Conservation (phyloP, 2,113 vertebrate genomes). For the Toxostoma redivivum region DNA sequence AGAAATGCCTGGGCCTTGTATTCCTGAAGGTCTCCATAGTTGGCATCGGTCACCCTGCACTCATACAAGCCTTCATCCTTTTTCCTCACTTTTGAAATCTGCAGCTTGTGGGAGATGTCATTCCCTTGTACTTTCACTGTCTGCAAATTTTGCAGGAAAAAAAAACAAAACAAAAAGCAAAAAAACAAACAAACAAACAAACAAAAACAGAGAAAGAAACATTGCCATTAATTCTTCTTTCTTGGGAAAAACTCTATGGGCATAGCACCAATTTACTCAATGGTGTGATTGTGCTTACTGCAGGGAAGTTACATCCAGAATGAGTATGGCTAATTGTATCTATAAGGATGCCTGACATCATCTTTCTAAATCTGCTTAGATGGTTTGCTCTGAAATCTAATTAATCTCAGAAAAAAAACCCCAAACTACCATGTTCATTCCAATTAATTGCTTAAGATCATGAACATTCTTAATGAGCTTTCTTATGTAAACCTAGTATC, state of each 20-base stretch:
- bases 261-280: neutral
- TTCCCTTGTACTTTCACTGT: constrained; percentile 97
- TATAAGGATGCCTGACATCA: neutral
- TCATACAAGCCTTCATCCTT: constrained; percentile 92
- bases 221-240: neutral
- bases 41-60: constrained; percentile 91
- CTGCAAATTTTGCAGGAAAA: constrained; percentile 71
- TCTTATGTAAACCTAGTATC: neutral
- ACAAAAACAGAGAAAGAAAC: neutral
- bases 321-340: neutral
- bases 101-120: constrained; percentile 97
- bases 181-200: neutral
- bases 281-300: constrained; percentile 9
- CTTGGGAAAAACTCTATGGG: neutral
- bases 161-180: neutral
- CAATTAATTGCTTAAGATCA: neutral
- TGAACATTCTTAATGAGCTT: neutral
- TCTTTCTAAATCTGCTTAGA: neutral
- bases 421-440: neutral
- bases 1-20: constrained; percentile 93
- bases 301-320: neutral
- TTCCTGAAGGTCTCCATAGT: constrained; percentile 90
- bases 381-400: neutral
- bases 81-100: constrained; percentile 92
- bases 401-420: neutral